phyloP scores from a whole-genome alignment of 2,888 invertebrate genomes.

The Ichneumoninae sp. region DNA sequence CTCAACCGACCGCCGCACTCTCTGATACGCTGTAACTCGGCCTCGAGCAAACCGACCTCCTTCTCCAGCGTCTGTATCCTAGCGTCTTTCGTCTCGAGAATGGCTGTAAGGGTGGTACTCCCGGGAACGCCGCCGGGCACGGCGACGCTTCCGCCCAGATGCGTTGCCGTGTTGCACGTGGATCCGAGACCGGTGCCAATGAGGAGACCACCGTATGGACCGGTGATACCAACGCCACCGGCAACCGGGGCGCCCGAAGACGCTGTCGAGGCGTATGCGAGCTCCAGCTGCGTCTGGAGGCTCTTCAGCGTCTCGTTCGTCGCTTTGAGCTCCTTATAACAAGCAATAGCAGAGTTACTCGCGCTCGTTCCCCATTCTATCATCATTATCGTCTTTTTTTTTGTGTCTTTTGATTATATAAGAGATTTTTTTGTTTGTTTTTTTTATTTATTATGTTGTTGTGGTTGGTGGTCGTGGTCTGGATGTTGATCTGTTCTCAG shows the following conservation, averaged over 20 bases:
- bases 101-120: conserved; percentile 91
- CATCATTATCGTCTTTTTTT: conserved; percentile 63
- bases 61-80: conserved; percentile 95
- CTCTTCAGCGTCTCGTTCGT: conserved; percentile 94
- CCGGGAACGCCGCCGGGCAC: conserved; percentile 85
- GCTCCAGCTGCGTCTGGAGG: conserved; percentile 92
- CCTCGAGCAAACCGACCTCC: conserved; percentile 92
- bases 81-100: conserved; percentile 94
- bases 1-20: conserved; percentile 83
- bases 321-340: conserved; percentile 91
- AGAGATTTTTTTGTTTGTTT: conserved; percentile 13
- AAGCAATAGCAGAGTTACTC: conserved; percentile 82
- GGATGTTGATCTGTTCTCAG: conserved; percentile 50
- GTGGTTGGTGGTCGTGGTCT: conserved; percentile 48
- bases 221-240: conserved; percentile 74
- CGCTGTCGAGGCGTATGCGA: conserved; percentile 88
- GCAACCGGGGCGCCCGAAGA: conserved; percentile 82
- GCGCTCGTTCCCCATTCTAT: conserved; percentile 65
- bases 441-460: conserved; percentile 54
- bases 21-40: conserved; percentile 88
- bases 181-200: conserved; percentile 66
- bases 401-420: conserved; percentile 50
- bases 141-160: conserved; percentile 82
- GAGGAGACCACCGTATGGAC: conserved; percentile 73
- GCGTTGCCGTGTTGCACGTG: conserved; percentile 72